Evolutionary conservation across 1,140 invertebrate species (phyloP), one percentile per base, ranked within the genome.

Genomic region (Solenopsis fugax): DNA sequence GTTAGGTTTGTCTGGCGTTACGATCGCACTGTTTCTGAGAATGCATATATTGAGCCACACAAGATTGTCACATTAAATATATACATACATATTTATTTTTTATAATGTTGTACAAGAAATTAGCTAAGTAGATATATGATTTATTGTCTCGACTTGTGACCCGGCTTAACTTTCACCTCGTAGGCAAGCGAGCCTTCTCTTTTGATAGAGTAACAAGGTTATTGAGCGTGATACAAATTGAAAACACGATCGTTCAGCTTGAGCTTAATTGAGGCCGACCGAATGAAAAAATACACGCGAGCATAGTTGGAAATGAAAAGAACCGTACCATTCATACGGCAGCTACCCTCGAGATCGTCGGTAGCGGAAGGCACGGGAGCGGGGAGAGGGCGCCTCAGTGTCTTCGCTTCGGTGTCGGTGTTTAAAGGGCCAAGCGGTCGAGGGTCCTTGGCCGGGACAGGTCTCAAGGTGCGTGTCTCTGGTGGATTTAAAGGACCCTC

Each of bases 391-490:
- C 73, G 89, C 41, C 60, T 85, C 77, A 77, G 73, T 88, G 89
- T 91, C 90, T 91, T 91, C 77, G 89, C 72, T 78, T 72, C 87
- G 85, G 90, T 85, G 85, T 88, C 87, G 88, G 88, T 84, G 58
- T 93, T 93, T 93, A 93, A 93, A 93, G 91, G 89, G 91, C 90
- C 80, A 62, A 67, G 72, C 73, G 78, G 78, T 88, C 76, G 80
- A 92, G 93, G 92, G 92, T 93, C 92, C 93, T 93, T 91, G 92
- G 90, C 90, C 90, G 48, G 84, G 88, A 90, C 92, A 93, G 94
- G 93, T 93, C 92, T 93, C 92, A 93, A 93, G 93, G 93, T 93
- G 93, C 92, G 90, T 91, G 89, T 93, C 92, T 92, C 88, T 81
- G 91, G 87, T 89, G 80, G 88, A 89, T 93, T 94, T 94, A 93